phyloP scores from a whole-genome alignment of 2,888 invertebrate genomes.

The Catonia carolina region DNA sequence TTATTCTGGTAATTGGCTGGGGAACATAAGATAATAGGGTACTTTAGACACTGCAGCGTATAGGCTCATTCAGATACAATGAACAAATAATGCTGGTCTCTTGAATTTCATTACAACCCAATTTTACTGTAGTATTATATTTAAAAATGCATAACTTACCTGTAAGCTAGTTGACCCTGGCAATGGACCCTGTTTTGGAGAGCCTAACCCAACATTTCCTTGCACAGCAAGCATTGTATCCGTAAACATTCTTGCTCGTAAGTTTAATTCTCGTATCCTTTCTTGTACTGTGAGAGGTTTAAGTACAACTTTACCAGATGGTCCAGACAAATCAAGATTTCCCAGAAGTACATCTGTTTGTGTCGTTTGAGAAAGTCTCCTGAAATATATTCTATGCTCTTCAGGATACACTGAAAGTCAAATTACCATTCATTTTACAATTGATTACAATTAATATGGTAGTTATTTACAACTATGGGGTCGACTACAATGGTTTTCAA shows the following conservation, averaged over 20 bases:
- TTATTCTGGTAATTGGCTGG: no score
- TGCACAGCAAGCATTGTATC: constrained; percentile 45
- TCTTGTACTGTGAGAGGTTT: constrained; percentile 44
- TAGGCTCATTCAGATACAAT: no score
- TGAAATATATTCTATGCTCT: constrained; percentile 43
- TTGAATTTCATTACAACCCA: no score
- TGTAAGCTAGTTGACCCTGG: constrained; percentile 40
- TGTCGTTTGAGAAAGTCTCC: constrained; percentile 44
- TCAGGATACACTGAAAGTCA: constrained; percentile 37
- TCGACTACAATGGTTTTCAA: no score
- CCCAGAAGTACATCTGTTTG: constrained; percentile 45
- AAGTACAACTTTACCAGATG: constrained; percentile 41
- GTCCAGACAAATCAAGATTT: constrained; percentile 41
- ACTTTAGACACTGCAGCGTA: no score
- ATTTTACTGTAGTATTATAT: no score
- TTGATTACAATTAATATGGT: no score
- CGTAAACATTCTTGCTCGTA: constrained; percentile 45
- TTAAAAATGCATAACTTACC: no score
- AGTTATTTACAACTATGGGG: no score
- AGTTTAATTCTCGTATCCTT: constrained; percentile 45
- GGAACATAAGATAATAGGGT: no score
- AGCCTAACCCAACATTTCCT: constrained; percentile 33
- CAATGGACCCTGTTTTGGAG: constrained; percentile 36
- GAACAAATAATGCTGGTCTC: no score
- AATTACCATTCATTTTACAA: neutral